Evolutionary conservation across 2,797 vertebrate species (phyloP), one percentile per base, ranked within the genome.

Genomic region (Bradypodion ventrale): DNA sequence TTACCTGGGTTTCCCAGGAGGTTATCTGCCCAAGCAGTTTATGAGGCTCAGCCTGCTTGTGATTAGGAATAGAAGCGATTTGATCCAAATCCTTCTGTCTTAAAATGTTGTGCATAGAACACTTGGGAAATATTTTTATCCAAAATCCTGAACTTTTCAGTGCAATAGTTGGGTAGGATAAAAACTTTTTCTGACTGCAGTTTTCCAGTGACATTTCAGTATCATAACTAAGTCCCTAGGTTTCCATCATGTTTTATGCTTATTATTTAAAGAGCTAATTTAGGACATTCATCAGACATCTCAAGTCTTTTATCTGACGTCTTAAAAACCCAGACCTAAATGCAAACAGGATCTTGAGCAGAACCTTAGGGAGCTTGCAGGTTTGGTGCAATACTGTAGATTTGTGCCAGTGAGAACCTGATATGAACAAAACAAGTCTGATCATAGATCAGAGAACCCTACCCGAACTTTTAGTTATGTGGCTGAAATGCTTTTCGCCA

Each of bases 211-310:
- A 75, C 92, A 90, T 89, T 82, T 90, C 86, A 82, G 10, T 93
- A 80, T 90, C 87, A 78, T 91, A 90, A 87, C 86, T 90, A 82
- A 94, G 85, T 52, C 79, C 63, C 32, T 60, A 68, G 75, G 52
- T 92, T 92, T 89, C 52, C 89, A 87, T 35, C 87, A 90, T 77
- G 89, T 88, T 88, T 84, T 80, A 66, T 83, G 68, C 81, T 93
- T 92, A 88, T 90, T 91, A 78, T 89, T 90, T 89, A 88, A 87
- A 75, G 82, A 90, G 87, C 69, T 93, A 92, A 92, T 82, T 91
- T 84, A 94, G 89, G 88, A 85, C 80, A 29, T 89, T 91, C 25
- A 16, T 74, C 75, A 92, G 73, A 68, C 75, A 73, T 83, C 86
- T 82, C 80, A 82, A 73, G 69, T 70, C 32, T 90, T 23, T 0